Conservation (phyloP, 1,140 invertebrate genomes). For the Cotesia chilonis region DNA sequence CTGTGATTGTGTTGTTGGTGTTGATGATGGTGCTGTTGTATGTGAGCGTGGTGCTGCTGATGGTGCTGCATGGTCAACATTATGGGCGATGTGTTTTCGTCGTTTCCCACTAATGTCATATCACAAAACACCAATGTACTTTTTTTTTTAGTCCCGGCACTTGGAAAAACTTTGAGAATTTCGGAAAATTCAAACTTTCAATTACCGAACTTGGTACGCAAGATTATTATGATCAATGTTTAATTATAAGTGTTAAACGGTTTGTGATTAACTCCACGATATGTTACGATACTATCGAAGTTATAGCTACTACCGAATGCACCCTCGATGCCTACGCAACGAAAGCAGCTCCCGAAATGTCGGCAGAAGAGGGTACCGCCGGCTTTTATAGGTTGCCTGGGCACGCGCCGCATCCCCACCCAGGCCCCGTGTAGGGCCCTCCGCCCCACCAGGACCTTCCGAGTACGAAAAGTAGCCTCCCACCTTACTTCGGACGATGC, state of each 20-base stretch:
- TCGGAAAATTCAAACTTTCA: no score
- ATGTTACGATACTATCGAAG: not conserved
- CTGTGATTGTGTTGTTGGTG: conserved; percentile 50
- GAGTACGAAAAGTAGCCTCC: conserved; percentile 31
- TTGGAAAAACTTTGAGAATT: no score
- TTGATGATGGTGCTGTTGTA: conserved; percentile 51
- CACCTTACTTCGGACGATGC: conserved; percentile 26
- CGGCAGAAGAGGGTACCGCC: conserved; percentile 57
- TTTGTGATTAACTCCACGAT: no score
- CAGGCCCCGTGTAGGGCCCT: conserved; percentile 54
- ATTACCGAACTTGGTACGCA: no score
- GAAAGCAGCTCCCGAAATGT: conserved; percentile 65
- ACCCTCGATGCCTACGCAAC: conserved; percentile 54
- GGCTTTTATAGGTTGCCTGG: conserved; percentile 62
- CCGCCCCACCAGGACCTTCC: conserved; percentile 49
- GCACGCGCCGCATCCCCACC: conserved; percentile 63
- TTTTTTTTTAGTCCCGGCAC: conserved; percentile 30
- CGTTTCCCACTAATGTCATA: conserved; percentile 61
- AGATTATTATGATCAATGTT: no score
- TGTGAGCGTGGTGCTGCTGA: conserved; percentile 51
- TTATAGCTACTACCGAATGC: not conserved
- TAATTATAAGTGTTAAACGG: no score
- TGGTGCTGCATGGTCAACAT: conserved; percentile 61
- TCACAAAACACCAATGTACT: conserved; percentile 45
- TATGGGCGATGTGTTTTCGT: conserved; percentile 52